Base-by-base conservation (phyloP, 2,888 invertebrate species). In the Stenurella melanura region DNA sequence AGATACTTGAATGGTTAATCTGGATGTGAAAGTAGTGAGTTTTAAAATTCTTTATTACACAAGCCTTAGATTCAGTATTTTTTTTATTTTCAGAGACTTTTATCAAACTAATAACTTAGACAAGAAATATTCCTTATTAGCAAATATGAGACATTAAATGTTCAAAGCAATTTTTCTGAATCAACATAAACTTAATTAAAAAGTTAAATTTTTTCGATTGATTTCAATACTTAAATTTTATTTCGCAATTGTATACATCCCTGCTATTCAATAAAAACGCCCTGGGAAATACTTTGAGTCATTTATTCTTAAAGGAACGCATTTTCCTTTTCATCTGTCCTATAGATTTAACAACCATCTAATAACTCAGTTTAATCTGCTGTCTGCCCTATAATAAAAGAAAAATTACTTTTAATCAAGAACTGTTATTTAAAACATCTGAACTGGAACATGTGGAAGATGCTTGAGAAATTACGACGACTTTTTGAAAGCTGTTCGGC, bases 311-410 rank as follows among this genome's bases (percentile, higher is more conserved):
- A 50, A 50, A 50, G 5, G 26, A 34, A 66, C 30, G 19, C 6
- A 66, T 50, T 42, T 21, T 50, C 66, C 54, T 50, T 42, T 18
- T 54, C 18, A 10, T 50, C 54, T 54, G 21, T 18, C 21, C 21
- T 34, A 56, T 34, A 56, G 69, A 30, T 30, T 58, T 12, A 17
- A 56, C 57, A 34, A 18, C 69, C 57, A 34, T 38, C 57, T 75
- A 64, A 77, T 79, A 75, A 75, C 73, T 79, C 75, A 75, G 58
- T 75, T 71, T 69, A 77, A 79, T 77, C 75, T 67, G 26, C 75
- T 77, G 71, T 68, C 77, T 54, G 12, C 30, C 42, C 19, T n/a
- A 66, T 34, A 74, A 71, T 67, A 74, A 68, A 38, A 67, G 73
- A 77, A 64, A 76, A 75, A 78, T 69, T 19, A 30, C 69, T 69